Base-by-base conservation (phyloP, 2,113 vertebrate genomes). In the Meriones unguiculatus region DNA sequence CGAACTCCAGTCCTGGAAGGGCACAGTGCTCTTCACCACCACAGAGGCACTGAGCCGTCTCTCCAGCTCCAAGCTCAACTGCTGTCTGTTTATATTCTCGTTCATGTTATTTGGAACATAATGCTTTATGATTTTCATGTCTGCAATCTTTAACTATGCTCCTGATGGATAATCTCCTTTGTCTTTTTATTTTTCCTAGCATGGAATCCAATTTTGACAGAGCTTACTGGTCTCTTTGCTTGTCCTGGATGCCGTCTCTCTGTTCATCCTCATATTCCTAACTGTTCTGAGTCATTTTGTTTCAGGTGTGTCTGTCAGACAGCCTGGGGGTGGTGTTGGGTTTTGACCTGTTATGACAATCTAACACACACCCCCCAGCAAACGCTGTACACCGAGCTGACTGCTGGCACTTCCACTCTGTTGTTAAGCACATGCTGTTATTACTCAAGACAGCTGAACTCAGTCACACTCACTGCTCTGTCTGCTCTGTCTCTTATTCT, bases 271-370 rank as follows among this genome's bases (percentile, higher is more conserved):
- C 65, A 50, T 32, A 67, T 22, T 50, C 28, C 35, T 30, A 93
- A 72, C 54, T 87, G 62, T 86, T 91, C 54, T 78, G 67, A 95
- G 69, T 93, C 75, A 91, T 59, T 85, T 30, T 50, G 54, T 70
- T 89, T 84, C 24, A 87, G 70, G 67, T 59, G 87, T 24, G 18
- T 86, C 62, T 54, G 20, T 89, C 87, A 92, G 64, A 57, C 22
- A 75, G 76, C 30, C 82, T 4, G n/a, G 86, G 67, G 67, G n/a
- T 14, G 50, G 80, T n/a, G 91, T 73, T 32, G n/a, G 35, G 46
- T 76, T 95, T 69, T 96, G 35, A 81, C 52, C 73, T 82, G 67
- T 30, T 86, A 41, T 57, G 91, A 97, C 38, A 59, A 91, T 8
- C 86, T 70, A 35, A 87, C 84, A 52, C 65, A 52, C 82, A 30